These are phyloP conservation scores for Catalaphyllia jardinei DNA, from an alignment of 64 coral and sea anemone species.

Conservation along the genomic window DNA sequence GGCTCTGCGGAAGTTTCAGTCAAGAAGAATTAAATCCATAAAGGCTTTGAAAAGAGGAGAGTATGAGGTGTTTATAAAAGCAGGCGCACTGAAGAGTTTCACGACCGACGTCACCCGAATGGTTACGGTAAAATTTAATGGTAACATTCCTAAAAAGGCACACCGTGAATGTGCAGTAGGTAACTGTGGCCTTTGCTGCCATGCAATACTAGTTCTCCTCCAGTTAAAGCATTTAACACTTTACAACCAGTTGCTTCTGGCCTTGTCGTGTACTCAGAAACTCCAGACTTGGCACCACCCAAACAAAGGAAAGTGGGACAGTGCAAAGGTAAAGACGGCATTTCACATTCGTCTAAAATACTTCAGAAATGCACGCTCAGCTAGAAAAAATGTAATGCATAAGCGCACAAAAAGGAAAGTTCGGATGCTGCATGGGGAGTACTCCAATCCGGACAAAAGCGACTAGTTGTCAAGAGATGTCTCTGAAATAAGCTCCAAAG, in stretches of 20 bases:
- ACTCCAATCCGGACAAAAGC: not conserved
- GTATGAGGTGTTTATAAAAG: too few relatives aligned
- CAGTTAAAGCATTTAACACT: slow-evolving; percentile 41
- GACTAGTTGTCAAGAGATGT: slow-evolving; percentile 22
- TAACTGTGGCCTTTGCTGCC: too few relatives aligned
- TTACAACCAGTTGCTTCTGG: slow-evolving; percentile 13
- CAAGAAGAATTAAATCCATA: too few relatives aligned
- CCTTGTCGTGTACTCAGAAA: slow-evolving; percentile 22
- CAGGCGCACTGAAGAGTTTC: too few relatives aligned
- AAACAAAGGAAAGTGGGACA: not conserved
- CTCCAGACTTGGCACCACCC: too few relatives aligned
- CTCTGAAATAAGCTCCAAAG: too few relatives aligned
- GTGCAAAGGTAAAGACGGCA: not conserved
- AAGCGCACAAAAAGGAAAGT: not conserved
- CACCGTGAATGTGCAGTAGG: too few relatives aligned
- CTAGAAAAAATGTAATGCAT: not conserved
- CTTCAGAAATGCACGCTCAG: slow-evolving; percentile 20
- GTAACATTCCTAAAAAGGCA: too few relatives aligned
- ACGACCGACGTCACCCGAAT: too few relatives aligned
- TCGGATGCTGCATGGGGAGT: not conserved
- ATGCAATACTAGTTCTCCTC: slow-evolving; percentile 32
- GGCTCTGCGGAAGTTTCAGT: too few relatives aligned
- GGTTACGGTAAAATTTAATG: too few relatives aligned
- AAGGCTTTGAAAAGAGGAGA: too few relatives aligned
- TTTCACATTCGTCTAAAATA: not conserved